Percentiles rank a stretch among this genome's conserved stretches.
These are phyloP conservation scores for Brienomyrus brachyistius DNA, from an alignment of 2,113 vertebrate genomes.

Conservation along the genomic window DNA sequence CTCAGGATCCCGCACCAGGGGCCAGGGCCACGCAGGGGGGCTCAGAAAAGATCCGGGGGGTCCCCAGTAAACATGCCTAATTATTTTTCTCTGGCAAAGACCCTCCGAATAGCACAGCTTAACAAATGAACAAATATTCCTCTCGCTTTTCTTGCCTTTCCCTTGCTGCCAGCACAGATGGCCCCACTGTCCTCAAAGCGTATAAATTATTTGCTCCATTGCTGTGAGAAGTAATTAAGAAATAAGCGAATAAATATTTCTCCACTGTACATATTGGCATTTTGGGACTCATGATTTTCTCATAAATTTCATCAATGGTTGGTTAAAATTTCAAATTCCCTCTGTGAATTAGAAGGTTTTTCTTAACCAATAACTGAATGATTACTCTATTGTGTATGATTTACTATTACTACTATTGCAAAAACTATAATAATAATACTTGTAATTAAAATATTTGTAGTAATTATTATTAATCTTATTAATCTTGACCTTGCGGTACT, in stretches of 20 bases:
- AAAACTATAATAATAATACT: background rate
- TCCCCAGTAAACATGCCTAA: conserved; percentile 12
- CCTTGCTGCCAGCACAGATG: conserved; percentile 35
- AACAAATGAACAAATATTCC: conserved; percentile 16
- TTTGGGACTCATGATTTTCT: background rate
- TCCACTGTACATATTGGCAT: background rate
- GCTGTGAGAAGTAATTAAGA: conserved; percentile 14
- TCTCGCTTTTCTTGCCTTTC: background rate
- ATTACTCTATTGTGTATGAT: background rate
- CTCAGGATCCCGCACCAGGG: background rate
- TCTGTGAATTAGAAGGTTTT: background rate
- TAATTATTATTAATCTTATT: background rate
- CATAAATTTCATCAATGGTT: conserved; percentile 18
- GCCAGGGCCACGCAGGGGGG: background rate
- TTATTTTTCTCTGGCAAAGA: conserved; percentile 13
- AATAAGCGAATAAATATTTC: conserved; percentile 1
- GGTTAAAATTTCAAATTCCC: background rate
- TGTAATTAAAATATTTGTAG: background rate
- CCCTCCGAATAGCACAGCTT: background rate
- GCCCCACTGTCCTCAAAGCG: conserved; percentile 22
- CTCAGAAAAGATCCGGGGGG: background rate
- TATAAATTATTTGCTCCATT: conserved; percentile 10
- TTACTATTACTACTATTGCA: background rate
- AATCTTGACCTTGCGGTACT: background rate
- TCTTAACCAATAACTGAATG: background rate